phyloP scores from a whole-genome alignment of 2,797 vertebrate species.

The Poecilia gillii region DNA sequence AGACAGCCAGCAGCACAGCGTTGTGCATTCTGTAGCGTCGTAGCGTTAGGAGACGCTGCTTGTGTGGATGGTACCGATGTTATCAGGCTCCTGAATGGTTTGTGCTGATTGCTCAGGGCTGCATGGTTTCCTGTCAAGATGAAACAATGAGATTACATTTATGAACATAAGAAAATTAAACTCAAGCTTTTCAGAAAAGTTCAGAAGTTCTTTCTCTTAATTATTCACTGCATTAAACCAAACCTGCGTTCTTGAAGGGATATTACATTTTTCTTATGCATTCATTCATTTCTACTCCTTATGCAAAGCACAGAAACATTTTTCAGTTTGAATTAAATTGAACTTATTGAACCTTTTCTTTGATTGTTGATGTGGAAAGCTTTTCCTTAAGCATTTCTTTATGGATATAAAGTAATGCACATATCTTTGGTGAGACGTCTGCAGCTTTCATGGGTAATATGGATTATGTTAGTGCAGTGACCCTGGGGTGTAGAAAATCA shows the following conservation, averaged over 20 bases:
- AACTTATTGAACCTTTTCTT: background rate
- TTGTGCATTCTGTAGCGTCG: background rate
- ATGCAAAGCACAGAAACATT: background rate
- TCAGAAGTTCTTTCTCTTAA: background rate
- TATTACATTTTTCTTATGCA: background rate
- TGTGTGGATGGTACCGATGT: background rate
- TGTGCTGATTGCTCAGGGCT: conserved; percentile 2
- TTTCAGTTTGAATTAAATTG: background rate
- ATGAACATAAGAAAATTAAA: conserved; percentile 2
- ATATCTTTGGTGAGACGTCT: background rate
- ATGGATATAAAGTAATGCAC: background rate
- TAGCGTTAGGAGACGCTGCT: background rate
- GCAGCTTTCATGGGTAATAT: background rate
- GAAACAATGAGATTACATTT: background rate
- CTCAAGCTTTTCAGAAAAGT: background rate
- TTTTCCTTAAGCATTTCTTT: background rate
- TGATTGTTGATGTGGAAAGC: background rate
- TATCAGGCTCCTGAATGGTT: background rate
- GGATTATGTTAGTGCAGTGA: background rate
- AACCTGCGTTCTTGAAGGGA: background rate
- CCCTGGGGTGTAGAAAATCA: background rate
- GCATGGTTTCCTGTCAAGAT: conserved; percentile 3
- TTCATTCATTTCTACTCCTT: background rate
- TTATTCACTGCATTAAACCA: background rate
- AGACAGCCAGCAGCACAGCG: background rate